Base-by-base conservation (phyloP, 2,888 invertebrate species). In the Hydropsyche betteni region DNA sequence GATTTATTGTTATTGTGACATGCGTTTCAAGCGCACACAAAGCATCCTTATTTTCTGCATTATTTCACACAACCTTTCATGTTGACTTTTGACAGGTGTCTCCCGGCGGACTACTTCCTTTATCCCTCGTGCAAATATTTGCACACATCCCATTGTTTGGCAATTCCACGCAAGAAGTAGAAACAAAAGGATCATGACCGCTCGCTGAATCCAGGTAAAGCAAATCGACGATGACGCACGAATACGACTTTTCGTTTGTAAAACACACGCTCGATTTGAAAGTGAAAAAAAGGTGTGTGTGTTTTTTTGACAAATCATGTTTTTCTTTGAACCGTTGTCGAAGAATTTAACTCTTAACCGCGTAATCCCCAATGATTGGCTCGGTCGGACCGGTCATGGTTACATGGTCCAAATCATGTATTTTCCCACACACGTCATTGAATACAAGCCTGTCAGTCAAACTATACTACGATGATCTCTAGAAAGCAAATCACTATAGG, bases 101-200 rank as follows among this genome's bases (percentile, higher is more conserved):
- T 24, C 68, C 53, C 33, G 10, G 51, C 51, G 68, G 74, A 76
- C 70, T 68, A 33, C 53, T 71, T 71, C 71, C 75, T 52, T 75
- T 10, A 52, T 71, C n/a, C 61, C 58, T 16, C 24, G 58, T 38
- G 34, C 68, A 76, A 76, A 78, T 78, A 75, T 78, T 78, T 78
- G 78, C 78, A 76, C 76, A 74, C 78, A 50, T 72, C 34, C 58
- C 55, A 72, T 78, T 78, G 78, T 78, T 78, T 78, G 74, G 58
- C 33, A 44, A 58, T 53, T 24, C n/a, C 24, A 70, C 52, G 53
- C 16, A 58, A 16, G 24, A 58, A 58, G 34, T 33, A 64, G 33
- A 36, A 36, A 64, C 64, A 64, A 64, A 16, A 12, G 6, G 8
- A 14, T 4, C 24, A 10, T 36, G 34, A 33, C 14, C 24, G 34